Percentiles rank a stretch among this genome's conserved stretches.
phyloP scores from a whole-genome alignment of 2,797 vertebrate species.

The Acropternis orthonyx region DNA sequence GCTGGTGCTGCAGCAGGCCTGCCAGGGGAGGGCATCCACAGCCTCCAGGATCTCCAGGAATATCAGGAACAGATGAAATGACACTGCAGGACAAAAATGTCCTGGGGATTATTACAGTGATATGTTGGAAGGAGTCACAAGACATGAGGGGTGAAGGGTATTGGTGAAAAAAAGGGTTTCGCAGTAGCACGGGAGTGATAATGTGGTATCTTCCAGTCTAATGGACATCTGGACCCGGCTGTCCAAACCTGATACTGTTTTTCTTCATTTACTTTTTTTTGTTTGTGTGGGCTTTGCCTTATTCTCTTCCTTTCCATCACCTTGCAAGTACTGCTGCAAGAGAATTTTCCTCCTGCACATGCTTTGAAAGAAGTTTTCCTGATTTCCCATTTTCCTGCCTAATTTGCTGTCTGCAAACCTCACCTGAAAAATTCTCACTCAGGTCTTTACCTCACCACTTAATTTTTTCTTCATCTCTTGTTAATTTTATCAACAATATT shows the following conservation, averaged over 20 bases:
- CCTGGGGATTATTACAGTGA: neutral
- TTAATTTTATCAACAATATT: neutral
- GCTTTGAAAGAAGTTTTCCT: neutral
- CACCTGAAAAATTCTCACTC: neutral
- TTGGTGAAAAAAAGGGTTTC: neutral
- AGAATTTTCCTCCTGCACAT: neutral
- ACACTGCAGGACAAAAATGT: neutral
- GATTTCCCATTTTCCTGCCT: neutral
- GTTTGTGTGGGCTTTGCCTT: neutral
- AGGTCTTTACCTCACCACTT: neutral
- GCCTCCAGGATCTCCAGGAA: neutral
- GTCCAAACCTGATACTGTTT: neutral
- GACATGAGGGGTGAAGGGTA: neutral
- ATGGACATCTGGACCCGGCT: neutral
- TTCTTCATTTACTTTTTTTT: neutral
- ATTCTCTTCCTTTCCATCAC: neutral
- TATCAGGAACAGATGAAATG: neutral
- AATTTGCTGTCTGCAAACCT: neutral
- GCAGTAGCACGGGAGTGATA: neutral
- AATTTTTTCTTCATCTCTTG: neutral
- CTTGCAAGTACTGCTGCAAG: neutral
- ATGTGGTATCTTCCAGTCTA: accelerated
- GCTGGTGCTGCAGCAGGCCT: neutral
- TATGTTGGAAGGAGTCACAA: neutral
- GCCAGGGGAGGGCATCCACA: neutral